phyloP scores from a whole-genome alignment of 2,888 invertebrate species.

The Acleris cristana region DNA sequence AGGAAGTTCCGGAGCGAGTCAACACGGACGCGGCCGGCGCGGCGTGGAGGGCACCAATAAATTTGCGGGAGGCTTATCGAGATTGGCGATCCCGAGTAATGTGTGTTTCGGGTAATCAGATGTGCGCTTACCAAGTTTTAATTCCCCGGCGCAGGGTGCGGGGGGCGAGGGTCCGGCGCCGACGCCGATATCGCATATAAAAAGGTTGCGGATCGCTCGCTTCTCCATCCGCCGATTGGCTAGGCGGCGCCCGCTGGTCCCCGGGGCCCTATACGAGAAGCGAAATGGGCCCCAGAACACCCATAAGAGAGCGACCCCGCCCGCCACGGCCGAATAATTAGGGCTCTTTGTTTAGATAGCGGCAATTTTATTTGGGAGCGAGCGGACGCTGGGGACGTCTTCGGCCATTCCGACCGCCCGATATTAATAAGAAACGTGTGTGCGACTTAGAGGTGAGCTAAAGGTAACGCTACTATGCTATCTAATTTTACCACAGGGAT shows the following conservation, averaged over 20 bases:
- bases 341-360: constrained; percentile 86
- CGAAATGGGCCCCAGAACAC: constrained; percentile 88
- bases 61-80: constrained; percentile 73
- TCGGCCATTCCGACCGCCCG: constrained; percentile 78
- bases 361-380: constrained; percentile 85
- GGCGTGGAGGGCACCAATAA: constrained; percentile 47
- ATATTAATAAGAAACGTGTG: constrained; percentile 83
- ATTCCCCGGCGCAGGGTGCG: constrained; percentile 64
- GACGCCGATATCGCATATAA: constrained; percentile 81
- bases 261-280: constrained; percentile 86
- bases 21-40: constrained; percentile 24
- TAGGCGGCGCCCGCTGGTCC: constrained; percentile 85
- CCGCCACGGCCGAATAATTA: constrained; percentile 86
- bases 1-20: constrained; percentile 15
- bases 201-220: constrained; percentile 83
- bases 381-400: constrained; percentile 82
- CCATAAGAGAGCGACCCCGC: constrained; percentile 88
- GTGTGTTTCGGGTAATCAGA: constrained; percentile 79
- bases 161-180: constrained; percentile 69
- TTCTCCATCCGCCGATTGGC: constrained; percentile 84
- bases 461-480: constrained; percentile 56
- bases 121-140: constrained; percentile 78
- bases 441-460: constrained; percentile 60
- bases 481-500: constrained; percentile 38
- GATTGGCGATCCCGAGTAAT: constrained; percentile 74